Evolutionary conservation across 2,888 invertebrate genomes (phyloP), one percentile per base, ranked within the genome.

Genomic region (Spicauda simplicius): DNA sequence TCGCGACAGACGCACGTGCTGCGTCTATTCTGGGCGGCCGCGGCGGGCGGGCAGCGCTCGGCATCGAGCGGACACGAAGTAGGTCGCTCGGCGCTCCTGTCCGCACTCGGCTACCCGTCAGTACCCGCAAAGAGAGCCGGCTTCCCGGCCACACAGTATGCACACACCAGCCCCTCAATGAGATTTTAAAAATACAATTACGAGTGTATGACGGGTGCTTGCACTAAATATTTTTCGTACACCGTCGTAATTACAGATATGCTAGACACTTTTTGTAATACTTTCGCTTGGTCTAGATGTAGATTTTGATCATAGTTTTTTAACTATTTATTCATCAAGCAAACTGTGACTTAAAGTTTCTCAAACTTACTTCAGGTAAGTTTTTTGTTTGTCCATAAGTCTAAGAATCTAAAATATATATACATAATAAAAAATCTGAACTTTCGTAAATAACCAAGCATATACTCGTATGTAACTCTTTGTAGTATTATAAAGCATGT

Each of bases 1-100:
- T 78, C 88, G 85, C 82, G 83, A 76, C 76, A 80, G 88, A 87
- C 91, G 90, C 92, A 91, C 92, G 91, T 92, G 93, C 91, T 90
- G 86, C 88, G 88, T 91, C 92, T 93, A 93, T 93, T 92, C 90
- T 87, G 88, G 88, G 64, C 85, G 86, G 83, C 45, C 45, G 80
- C 76, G 74, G 82, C 80, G 81, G 82, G 81, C 83, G 86, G 83
- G 76, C 77, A 72, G 77, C 75, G 74, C 70, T 70, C 56, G 52
- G 74, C 87, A 89, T 88, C 87, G 91, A 91, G 86, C 91, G 87
- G 81, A 77, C 81, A 72, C 85, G 86, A 91, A 87, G 84, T 91
- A 89, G 91, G 91, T 91, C 90, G 90, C 81, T 75, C 81, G 37
- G 18, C 70, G 71, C 63, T 68, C 68, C 68, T 58, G 69, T 69